These are phyloP conservation scores for Pampus argenteus DNA, from an alignment of 2,797 vertebrate genomes.

Conservation along the genomic window DNA sequence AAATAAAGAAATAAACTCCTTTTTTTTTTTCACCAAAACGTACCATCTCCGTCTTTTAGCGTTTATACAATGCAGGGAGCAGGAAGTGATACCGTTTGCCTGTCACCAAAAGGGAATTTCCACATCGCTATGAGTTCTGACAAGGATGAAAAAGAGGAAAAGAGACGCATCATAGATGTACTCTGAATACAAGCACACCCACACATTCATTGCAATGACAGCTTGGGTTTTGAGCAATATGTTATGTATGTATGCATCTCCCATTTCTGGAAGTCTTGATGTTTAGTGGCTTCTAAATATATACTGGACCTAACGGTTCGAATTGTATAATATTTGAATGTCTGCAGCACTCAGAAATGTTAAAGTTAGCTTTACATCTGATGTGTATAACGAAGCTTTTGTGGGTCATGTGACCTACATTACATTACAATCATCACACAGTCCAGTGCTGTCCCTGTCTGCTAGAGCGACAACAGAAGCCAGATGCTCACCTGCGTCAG, in stretches of 20 bases:
- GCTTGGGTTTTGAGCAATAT: background rate
- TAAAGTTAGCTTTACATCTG: background rate
- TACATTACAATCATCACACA: background rate
- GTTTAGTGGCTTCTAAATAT: background rate
- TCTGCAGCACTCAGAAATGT: background rate
- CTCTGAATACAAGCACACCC: background rate
- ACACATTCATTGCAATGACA: background rate
- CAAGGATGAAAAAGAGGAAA: background rate
- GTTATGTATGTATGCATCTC: no score
- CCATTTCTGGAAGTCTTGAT: background rate
- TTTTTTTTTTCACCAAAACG: no score
- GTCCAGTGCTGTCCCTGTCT: no score
- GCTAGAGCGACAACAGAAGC: background rate
- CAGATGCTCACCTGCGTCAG: background rate
- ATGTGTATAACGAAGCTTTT: background rate
- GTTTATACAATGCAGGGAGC: background rate
- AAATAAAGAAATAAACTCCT: constrained; percentile 1
- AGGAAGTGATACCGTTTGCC: background rate
- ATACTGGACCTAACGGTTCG: background rate
- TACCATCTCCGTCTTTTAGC: no score
- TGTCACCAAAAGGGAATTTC: background rate
- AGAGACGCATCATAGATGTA: background rate
- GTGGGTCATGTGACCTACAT: background rate
- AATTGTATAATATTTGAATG: background rate
- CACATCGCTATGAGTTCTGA: constrained; percentile 6